Percentiles rank a stretch among this genome's conserved stretches.
Evolutionary conservation across 2,797 vertebrate species (phyloP).

Genomic region (Simalia tracyae): DNA sequence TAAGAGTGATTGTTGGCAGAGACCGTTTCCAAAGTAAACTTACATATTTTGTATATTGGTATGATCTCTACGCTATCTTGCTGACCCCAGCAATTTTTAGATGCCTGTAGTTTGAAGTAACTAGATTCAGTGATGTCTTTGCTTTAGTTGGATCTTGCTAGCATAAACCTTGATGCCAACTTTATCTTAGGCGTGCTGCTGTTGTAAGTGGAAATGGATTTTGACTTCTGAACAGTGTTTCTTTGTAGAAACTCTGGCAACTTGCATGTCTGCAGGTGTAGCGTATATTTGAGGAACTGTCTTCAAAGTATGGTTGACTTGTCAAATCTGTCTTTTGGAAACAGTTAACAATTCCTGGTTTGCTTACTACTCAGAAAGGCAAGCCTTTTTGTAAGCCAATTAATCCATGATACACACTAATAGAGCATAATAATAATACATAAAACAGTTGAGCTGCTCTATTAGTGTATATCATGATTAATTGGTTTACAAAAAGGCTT

Average conservation of each 20-base stretch:
- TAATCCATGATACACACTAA: background rate
- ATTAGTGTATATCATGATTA: background rate
- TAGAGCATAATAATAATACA: background rate
- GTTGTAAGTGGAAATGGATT: slow-evolving; percentile 5
- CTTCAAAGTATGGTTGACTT: background rate
- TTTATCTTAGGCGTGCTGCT: background rate
- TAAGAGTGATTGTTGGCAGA: background rate
- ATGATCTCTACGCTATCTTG: background rate
- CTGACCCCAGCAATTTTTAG: background rate
- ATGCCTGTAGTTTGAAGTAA: background rate
- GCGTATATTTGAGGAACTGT: background rate
- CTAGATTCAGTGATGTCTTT: slow-evolving; percentile 2
- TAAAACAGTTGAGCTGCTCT: no score
- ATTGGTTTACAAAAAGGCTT: background rate
- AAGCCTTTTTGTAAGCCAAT: background rate
- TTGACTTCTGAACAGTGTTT: slow-evolving; percentile 16
- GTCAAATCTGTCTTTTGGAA: background rate
- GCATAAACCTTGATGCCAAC: background rate
- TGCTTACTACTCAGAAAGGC: background rate
- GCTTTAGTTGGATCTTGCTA: slow-evolving; percentile 20
- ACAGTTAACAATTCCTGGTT: background rate
- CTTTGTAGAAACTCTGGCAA: slow-evolving; percentile 4
- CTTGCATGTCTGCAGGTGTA: background rate
- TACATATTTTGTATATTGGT: background rate
- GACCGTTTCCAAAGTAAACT: background rate